Evolutionary conservation across 2,888 invertebrate species (phyloP).

Genomic region (Ichneumon xanthorius): DNA sequence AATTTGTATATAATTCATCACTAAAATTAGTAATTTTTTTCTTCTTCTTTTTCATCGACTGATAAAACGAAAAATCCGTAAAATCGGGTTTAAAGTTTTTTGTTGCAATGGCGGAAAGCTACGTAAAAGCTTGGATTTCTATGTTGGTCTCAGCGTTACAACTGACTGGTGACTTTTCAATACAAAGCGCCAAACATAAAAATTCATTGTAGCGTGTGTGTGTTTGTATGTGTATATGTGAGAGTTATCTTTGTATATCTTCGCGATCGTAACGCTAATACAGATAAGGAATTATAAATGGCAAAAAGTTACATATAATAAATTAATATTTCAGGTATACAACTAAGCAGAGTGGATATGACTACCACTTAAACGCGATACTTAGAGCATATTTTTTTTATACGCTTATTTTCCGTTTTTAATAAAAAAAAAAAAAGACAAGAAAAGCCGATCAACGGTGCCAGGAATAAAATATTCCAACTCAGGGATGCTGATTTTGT

Average conservation of each 20-base stretch:
- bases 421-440: constrained; percentile 8
- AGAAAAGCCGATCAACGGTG: constrained; percentile 64
- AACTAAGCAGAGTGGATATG: constrained; percentile 60
- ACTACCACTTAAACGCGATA: constrained; percentile 57
- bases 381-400: constrained; percentile 35
- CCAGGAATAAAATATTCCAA: constrained; percentile 51
- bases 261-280: constrained; percentile 62
- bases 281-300: constrained; percentile 62
- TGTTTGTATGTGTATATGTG: constrained; percentile 7
- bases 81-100: constrained; percentile 18
- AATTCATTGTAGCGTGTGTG: constrained; percentile 28
- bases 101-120: constrained; percentile 58
- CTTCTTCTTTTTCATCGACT: constrained; percentile 58
- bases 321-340: constrained; percentile 64
- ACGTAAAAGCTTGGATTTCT: constrained; percentile 40
- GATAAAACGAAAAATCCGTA: constrained; percentile 30
- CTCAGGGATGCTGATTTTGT: constrained; percentile 28
- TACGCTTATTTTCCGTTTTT: constrained; percentile 37
- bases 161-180: constrained; percentile 19
- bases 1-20: constrained; percentile 73
- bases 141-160: constrained; percentile 36
- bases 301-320: constrained; percentile 65
- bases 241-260: constrained; percentile 45
- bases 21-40: constrained; percentile 62
- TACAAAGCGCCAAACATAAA: constrained; percentile 17